Base-by-base conservation (phyloP, 2,888 invertebrate genomes). In the Cephus nigrinus region DNA sequence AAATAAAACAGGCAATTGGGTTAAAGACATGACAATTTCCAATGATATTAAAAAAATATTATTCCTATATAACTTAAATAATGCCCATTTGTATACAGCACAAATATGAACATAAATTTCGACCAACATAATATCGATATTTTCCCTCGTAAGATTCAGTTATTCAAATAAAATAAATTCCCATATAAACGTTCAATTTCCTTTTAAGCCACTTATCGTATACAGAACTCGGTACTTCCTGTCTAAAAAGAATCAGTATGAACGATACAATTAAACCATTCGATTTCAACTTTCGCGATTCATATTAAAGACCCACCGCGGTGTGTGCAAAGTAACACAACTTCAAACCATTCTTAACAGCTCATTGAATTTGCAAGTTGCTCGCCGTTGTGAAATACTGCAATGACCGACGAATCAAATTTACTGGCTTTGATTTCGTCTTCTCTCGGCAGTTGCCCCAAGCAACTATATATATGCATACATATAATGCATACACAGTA, bases 351-450 rank as follows among this genome's bases (percentile, higher is more conserved):
- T 23, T 23, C 9, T 55, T 23, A 55, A 55, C 23, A 55, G 55
- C 23, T 2, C 23, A 55, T 55, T 55, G 9, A 55, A 23, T 55
- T 55, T 55, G 23, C 23, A 55, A 55, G 23, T 55, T 55, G 55
- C 55, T 55, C 55, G 40, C 40, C 40, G 55, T 33, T 71, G 32
- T 35, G 74, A 74, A 74, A 74, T 74, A 74, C 33, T 74, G 74
- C 74, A 33, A 74, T 74, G 30, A 36, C 74, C 23, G 5, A 5
- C 11, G 74, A 74, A 74, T 30, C 35, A 74, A 74, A 74, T 74
- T 35, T 32, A 74, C 74, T 9, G 74, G 23, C 74, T 74, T 35
- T 35, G 74, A 74, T 74, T 74, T 74, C 23, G 74, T 9, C 55
- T 55, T 55, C 55, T 55, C 55, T 55, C 55, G 23, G 23, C 55